A percentile compares a stretch with the other conserved stretches of the same genome.
Evolutionary conservation across 2,888 invertebrate genomes (phyloP).

Genomic region (Masnerella sp.): DNA sequence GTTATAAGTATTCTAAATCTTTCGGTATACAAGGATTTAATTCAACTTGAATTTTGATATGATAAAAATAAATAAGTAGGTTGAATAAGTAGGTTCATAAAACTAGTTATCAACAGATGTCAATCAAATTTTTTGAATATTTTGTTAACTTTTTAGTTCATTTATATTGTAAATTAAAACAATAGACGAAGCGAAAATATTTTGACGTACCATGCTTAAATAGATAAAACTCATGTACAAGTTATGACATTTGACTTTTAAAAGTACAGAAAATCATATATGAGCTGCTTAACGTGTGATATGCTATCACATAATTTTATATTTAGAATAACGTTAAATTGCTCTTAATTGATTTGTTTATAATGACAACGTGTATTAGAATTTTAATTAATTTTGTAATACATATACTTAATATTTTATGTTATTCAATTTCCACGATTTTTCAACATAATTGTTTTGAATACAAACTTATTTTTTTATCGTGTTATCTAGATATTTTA

Average conservation of each 20-base stretch:
- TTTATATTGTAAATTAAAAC: too few species aligned
- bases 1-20: too few species aligned
- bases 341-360: conserved; percentile 15
- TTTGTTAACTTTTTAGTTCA: too few species aligned
- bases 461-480: not conserved
- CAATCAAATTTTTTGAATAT: too few species aligned
- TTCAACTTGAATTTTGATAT: too few species aligned
- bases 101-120: too few species aligned
- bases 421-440: not conserved
- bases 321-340: conserved; percentile 10
- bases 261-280: not conserved
- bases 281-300: conserved; percentile 1
- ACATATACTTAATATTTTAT: not conserved
- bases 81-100: too few species aligned
- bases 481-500: not conserved
- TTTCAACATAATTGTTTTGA: not conserved
- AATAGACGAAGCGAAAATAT: too few species aligned
- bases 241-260: conserved; percentile 16
- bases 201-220: too few species aligned
- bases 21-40: too few species aligned
- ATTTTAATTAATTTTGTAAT: not conserved
- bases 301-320: conserved; percentile 17
- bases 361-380: not conserved
- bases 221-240: too few species aligned
- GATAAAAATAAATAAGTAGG: too few species aligned